Conservation (phyloP, 2,113 vertebrate species). For the Lamprologus lemairii region DNA sequence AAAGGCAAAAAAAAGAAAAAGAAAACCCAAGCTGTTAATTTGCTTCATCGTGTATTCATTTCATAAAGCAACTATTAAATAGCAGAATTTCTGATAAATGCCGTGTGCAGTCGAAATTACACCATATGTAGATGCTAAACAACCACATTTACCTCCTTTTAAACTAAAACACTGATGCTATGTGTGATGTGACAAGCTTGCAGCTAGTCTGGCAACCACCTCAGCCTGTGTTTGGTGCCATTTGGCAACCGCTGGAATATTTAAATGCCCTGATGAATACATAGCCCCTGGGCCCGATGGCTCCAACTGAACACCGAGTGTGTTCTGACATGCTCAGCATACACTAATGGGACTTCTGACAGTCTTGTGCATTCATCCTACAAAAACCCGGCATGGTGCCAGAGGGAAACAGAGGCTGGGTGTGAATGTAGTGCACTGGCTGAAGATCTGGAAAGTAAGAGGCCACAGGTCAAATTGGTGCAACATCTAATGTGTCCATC, state of each 20-base stretch:
- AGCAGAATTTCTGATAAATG: background rate
- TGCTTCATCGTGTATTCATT: background rate
- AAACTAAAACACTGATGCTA: constrained; percentile 34
- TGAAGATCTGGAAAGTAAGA: constrained; percentile 9
- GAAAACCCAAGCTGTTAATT: background rate
- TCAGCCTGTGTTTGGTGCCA: constrained; percentile 51
- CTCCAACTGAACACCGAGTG: constrained; percentile 51
- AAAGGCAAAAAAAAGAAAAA: background rate
- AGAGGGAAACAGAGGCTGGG: constrained; percentile 12
- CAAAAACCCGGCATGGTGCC: constrained; percentile 26
- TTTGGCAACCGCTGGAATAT: constrained; percentile 67
- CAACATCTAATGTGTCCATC: constrained; percentile 31
- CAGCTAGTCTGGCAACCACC: constrained; percentile 27
- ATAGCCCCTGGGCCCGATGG: constrained; percentile 54
- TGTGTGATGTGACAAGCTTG: constrained; percentile 42
- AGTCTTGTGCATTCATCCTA: constrained; percentile 53
- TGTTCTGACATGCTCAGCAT: constrained; percentile 51
- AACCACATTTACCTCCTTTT: background rate
- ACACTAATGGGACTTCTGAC: constrained; percentile 67
- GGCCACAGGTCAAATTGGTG: constrained; percentile 26
- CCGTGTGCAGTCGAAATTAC: background rate
- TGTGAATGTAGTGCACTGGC: constrained; percentile 20
- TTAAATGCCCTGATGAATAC: constrained; percentile 68
- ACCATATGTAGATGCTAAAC: constrained; percentile 1
- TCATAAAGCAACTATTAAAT: background rate